These are phyloP conservation scores for Sphaerolaimus hirsutus DNA, from an alignment of 2,888 invertebrate genomes.

Conservation along the genomic window DNA sequence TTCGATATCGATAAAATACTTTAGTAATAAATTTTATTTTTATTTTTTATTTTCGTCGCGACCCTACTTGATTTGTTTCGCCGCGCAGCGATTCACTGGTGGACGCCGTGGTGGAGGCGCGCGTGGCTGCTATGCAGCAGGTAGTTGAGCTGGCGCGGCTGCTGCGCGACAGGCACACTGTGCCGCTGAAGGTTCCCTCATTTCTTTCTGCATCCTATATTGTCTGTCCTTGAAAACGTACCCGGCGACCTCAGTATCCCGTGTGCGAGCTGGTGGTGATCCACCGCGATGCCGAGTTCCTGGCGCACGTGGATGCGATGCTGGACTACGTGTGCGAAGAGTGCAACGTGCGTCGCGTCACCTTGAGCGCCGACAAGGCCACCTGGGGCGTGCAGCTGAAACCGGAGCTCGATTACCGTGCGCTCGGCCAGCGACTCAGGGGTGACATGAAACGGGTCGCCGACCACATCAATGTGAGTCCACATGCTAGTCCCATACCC, in stretches of 20 bases:
- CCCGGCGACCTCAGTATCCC: slow-evolving; percentile 43
- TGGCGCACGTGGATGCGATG: slow-evolving; percentile 51
- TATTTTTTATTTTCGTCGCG: no score
- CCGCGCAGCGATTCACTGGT: slow-evolving; percentile 38
- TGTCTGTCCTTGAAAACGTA: not conserved
- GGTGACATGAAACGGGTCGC: slow-evolving; percentile 66
- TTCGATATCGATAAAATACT: no score
- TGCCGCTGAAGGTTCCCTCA: slow-evolving; percentile 52
- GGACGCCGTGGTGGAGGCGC: slow-evolving; percentile 57
- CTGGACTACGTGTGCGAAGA: slow-evolving; percentile 69
- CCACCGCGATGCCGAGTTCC: slow-evolving; percentile 51
- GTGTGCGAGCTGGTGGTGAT: slow-evolving; percentile 82
- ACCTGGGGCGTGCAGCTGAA: slow-evolving; percentile 67
- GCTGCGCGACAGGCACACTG: slow-evolving; percentile 66
- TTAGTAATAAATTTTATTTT: no score
- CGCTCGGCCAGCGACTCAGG: slow-evolving; percentile 62
- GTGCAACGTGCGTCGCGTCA: slow-evolving; percentile 47
- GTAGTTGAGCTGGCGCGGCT: slow-evolving; percentile 80
- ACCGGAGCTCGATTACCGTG: slow-evolving; percentile 82
- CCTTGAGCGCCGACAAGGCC: slow-evolving; percentile 61
- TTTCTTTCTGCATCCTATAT: not conserved
- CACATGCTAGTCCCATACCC: no score
- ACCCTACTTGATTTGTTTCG: not conserved
- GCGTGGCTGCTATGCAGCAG: slow-evolving; percentile 59
- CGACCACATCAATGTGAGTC: slow-evolving; percentile 43